A percentile compares a stretch with the other conserved stretches of the same genome.
phyloP scores from a whole-genome alignment of 2,113 vertebrate genomes.

The Bambusicola thoracicus region DNA sequence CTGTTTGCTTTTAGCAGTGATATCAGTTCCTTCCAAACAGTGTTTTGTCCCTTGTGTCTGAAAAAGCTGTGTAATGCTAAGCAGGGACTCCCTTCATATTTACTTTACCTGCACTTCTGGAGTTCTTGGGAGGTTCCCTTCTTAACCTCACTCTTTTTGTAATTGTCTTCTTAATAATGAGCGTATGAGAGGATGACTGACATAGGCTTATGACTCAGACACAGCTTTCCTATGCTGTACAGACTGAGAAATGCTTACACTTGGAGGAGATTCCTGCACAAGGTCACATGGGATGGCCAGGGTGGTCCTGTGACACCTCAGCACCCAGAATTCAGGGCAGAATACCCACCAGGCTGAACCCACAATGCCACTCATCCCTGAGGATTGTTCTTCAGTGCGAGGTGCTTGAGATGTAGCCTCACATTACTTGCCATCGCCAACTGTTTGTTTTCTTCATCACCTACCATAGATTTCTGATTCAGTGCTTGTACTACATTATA shows the following conservation, averaged over 20 bases:
- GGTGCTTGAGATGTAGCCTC: neutral
- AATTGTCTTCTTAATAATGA: neutral
- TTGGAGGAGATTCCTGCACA: neutral
- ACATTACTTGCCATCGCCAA: fast-evolving
- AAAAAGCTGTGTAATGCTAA: neutral
- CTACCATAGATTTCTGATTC: neutral
- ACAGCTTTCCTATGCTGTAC: neutral
- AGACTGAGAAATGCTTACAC: fast-evolving
- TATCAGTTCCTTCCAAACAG: neutral
- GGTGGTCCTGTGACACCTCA: neutral
- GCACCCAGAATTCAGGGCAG: neutral
- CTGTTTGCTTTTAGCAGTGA: neutral
- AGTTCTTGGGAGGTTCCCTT: neutral
- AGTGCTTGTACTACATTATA: neutral
- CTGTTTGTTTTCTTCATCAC: neutral
- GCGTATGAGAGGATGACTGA: neutral
- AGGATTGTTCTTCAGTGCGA: neutral
- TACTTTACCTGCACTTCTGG: neutral
- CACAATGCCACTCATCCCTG: neutral
- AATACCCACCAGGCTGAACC: neutral
- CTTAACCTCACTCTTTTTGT: neutral
- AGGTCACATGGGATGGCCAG: neutral
- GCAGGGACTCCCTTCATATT: neutral
- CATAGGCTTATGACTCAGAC: neutral
- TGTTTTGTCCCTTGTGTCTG: neutral